Conservation (phyloP, 2,113 vertebrate genomes). For the Oenanthe oenanthe region DNA sequence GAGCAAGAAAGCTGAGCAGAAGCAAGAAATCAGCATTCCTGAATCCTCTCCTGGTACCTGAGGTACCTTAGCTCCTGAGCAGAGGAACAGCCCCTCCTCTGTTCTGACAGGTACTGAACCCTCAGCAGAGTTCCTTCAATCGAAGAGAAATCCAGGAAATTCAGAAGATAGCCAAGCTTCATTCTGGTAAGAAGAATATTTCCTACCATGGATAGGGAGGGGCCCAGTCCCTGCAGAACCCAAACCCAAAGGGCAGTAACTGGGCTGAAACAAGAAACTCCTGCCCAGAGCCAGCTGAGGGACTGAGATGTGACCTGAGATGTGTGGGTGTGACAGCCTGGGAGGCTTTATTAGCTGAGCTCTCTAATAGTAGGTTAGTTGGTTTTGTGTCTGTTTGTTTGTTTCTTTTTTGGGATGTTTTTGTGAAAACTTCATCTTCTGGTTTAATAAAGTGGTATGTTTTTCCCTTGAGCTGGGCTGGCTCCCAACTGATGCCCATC, state of each 20-base stretch:
- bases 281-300: rapidly evolving
- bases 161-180: neutral
- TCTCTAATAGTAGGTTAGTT: neutral
- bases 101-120: neutral
- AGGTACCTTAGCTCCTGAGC: neutral
- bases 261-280: neutral
- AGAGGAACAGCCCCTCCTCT: neutral
- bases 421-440: neutral
- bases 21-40: neutral
- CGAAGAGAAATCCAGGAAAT: neutral
- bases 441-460: neutral
- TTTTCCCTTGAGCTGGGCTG: neutral
- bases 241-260: neutral
- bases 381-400: neutral
- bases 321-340: rapidly evolving
- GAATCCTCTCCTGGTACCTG: neutral
- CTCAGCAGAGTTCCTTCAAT: neutral
- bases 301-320: neutral
- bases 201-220: too few species aligned
- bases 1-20: neutral
- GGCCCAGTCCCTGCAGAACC: neutral
- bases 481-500: neutral
- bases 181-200: neutral
- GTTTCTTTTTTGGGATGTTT: neutral
- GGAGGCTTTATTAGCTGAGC: neutral